Conservation (phyloP, 2,797 vertebrate genomes). For the Echiichthys vipera region DNA sequence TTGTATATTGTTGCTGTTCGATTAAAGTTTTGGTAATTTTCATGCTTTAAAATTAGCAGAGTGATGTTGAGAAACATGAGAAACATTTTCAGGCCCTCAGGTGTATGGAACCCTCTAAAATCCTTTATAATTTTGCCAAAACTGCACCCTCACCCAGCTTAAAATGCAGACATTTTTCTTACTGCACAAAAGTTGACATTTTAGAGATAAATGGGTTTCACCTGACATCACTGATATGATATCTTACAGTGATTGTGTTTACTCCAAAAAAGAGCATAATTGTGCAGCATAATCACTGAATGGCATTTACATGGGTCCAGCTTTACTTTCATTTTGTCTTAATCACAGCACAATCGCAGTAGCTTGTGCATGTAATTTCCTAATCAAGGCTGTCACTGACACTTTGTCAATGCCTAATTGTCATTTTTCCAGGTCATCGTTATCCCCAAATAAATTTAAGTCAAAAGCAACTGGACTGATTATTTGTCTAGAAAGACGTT, state of each 20-base stretch:
- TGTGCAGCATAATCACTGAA: constrained; percentile 44
- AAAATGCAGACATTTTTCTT: constrained; percentile 14
- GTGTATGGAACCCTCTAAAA: neutral
- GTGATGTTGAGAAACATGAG: constrained; percentile 2
- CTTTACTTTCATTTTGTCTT: constrained; percentile 34
- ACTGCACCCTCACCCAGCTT: constrained; percentile 10
- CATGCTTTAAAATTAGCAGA: constrained; percentile 4
- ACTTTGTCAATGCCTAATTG: no score
- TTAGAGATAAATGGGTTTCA: constrained; percentile 25
- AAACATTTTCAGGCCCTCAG: neutral
- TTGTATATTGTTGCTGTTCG: neutral
- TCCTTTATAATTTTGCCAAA: neutral
- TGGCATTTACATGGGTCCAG: constrained; percentile 41
- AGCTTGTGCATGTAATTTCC: constrained; percentile 41
- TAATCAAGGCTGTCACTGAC: constrained; percentile 31
- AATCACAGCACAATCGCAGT: constrained; percentile 46
- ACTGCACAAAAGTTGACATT: constrained; percentile 26
- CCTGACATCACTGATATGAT: constrained; percentile 30
- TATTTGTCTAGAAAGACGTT: no score
- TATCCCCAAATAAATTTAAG: no score
- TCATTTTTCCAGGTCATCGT: no score
- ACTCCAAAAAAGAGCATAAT: constrained; percentile 36
- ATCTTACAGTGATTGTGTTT: constrained; percentile 58
- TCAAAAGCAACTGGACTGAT: no score
- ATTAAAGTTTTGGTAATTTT: constrained; percentile 2